phyloP scores from a whole-genome alignment of 2,888 invertebrate genomes.

The Eupsilia transversa region DNA sequence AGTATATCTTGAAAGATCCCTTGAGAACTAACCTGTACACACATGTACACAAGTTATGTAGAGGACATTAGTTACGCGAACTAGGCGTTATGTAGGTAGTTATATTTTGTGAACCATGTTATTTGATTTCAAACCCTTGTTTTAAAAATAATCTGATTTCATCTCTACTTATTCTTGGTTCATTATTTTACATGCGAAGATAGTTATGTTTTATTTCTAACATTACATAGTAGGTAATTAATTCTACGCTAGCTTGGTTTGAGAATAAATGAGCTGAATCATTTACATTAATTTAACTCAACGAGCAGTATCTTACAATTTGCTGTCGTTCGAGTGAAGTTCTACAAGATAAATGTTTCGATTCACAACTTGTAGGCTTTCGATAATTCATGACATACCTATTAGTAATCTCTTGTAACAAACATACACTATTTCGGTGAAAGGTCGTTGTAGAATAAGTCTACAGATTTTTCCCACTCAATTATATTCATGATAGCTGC shows the following conservation, averaged over 20 bases:
- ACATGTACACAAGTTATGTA: too few relatives aligned
- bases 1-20: background rate
- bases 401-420: background rate
- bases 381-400: background rate
- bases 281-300: slow-evolving; percentile 33
- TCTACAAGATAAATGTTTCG: slow-evolving; percentile 20
- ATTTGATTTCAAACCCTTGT: background rate
- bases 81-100: background rate
- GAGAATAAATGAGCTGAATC: slow-evolving; percentile 21
- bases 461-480: background rate
- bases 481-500: background rate
- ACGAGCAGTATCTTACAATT: slow-evolving; percentile 45
- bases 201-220: background rate
- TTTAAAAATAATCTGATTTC: background rate
- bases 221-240: background rate
- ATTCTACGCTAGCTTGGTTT: background rate
- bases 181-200: background rate
- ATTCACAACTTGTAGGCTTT: background rate
- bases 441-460: background rate
- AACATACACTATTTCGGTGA: background rate
- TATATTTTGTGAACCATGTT: background rate
- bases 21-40: slow-evolving; percentile 1
- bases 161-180: background rate
- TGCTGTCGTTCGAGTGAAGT: slow-evolving; percentile 19
- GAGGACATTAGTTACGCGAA: background rate